Base-by-base conservation (phyloP, 2,113 vertebrate species). In the Pelecanoides urinatrix region DNA sequence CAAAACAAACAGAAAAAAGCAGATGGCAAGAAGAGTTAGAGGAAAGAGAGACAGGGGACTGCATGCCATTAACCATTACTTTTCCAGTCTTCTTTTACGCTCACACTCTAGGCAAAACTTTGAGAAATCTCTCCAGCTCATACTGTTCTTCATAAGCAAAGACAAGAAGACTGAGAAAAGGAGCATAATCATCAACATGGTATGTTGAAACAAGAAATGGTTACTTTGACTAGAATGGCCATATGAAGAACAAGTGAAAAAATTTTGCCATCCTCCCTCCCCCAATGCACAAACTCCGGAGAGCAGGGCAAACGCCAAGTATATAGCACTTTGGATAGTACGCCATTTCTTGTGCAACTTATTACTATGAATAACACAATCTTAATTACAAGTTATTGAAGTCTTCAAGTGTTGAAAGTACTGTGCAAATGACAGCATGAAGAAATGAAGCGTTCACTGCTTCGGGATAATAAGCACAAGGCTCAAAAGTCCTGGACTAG, bases 31-130 rank as follows among this genome's bases (percentile, higher is more conserved):
- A 97, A 96, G 97, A 97, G 76, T 88, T 23, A 80, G 94, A 96
- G 94, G 96, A 83, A 55, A 66, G 92, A 78, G 87, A 94, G 92
- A 73, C 66, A 65, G 92, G 96, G 98, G 84, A 97, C 98, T 98
- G 98, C 98, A 98, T 98, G 98, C 98, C 98, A 98, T 98, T 98
- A 98, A 98, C 98, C 98, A 95, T 98, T 98, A 98, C 98, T 98
- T 98, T 98, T 98, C 98, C 98, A 98, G 98, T 98, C 98, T 98
- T 98, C 98, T 98, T 83, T 98, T 97, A 97, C 6, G 86, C 88
- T 98, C 96, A 96, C 97, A 89, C 92, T 96, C 96, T 98, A 96
- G 95, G 96, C 96, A 98, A 98, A 98, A 94, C 97, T 96, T 95
- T 94, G 97, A 98, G 97, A 98, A 98, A 98, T 94, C 95, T 98